A percentile compares a stretch with the other conserved stretches of the same genome.
phyloP scores from a whole-genome alignment of 2,888 invertebrate species.

The Dyspetes luteomarginatus region DNA sequence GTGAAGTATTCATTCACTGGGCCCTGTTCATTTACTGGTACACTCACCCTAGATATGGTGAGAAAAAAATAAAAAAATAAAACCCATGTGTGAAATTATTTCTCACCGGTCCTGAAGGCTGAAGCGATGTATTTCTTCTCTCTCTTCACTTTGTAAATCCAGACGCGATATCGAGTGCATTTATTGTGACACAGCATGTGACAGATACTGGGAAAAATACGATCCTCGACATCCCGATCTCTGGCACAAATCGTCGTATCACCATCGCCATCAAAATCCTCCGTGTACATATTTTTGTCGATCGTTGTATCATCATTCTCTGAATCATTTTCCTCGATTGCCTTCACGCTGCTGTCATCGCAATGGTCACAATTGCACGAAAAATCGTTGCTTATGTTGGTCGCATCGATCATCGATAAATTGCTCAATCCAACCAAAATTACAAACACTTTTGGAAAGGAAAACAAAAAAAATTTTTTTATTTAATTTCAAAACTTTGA shows the following conservation, averaged over 20 bases:
- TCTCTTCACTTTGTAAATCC: conserved; percentile 61
- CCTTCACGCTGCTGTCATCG: conserved; percentile 68
- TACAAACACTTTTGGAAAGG: conserved; percentile 12
- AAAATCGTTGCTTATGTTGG: conserved; percentile 28
- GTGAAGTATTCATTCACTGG: no score
- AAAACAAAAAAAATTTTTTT: not conserved
- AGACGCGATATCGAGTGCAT: conserved; percentile 74
- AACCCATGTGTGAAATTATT: not conserved
- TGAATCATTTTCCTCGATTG: conserved; percentile 61
- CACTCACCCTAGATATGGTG: no score
- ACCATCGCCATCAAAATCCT: conserved; percentile 76
- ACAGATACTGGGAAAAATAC: conserved; percentile 78
- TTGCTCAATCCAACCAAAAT: conserved; percentile 22
- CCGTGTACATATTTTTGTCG: conserved; percentile 59
- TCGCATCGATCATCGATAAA: not conserved
- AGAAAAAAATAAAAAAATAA: conserved; percentile 4
- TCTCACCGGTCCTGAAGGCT: conserved; percentile 76
- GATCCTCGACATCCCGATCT: conserved; percentile 75
- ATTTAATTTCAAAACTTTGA: no score
- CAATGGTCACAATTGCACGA: conserved; percentile 76
- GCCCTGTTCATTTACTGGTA: no score
- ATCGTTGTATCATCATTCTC: conserved; percentile 33
- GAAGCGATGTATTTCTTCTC: conserved; percentile 63
- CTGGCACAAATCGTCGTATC: conserved; percentile 78
- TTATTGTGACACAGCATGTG: conserved; percentile 80